Percentiles rank a stretch among this genome's conserved stretches.
Evolutionary conservation across 2,113 vertebrate species (phyloP).

Genomic region (Mormyrus lacerda): DNA sequence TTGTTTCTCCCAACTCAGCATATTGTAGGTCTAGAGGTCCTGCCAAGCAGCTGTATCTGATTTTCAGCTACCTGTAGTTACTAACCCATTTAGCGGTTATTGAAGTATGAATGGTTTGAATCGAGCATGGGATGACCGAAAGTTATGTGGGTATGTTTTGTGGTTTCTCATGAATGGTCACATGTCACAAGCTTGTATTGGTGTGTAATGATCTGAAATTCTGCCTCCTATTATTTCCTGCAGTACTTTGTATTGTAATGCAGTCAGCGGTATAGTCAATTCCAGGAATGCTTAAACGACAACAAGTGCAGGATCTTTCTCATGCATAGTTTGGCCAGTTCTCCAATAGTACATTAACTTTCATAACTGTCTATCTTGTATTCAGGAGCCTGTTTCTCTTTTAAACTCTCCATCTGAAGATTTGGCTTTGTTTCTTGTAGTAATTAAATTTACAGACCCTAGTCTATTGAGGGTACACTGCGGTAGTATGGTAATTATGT

Average conservation of each 20-base stretch:
- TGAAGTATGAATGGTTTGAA: not conserved
- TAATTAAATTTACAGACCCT: not conserved
- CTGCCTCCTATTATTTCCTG: not conserved
- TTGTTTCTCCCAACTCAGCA: not conserved
- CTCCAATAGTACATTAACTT: not conserved
- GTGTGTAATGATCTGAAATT: not conserved
- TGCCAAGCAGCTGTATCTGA: not conserved
- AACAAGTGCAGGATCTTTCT: not conserved
- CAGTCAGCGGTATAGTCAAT: not conserved
- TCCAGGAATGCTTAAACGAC: not conserved
- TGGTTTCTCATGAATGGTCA: not conserved
- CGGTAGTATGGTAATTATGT: not conserved
- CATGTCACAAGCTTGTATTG: not conserved
- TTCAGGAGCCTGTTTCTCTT: not conserved
- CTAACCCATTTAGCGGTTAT: not conserved
- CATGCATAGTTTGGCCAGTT: not conserved
- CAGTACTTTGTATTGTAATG: not conserved
- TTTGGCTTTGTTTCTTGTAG: not conserved
- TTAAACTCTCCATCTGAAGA: not conserved
- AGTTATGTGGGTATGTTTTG: not conserved
- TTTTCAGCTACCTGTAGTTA: not conserved
- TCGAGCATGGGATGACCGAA: not conserved
- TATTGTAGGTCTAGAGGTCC: not conserved
- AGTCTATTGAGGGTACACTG: not conserved
- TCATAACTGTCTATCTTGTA: not conserved